phyloP scores from a whole-genome alignment of 2,797 vertebrate species.

The Tarsius wallacei region DNA sequence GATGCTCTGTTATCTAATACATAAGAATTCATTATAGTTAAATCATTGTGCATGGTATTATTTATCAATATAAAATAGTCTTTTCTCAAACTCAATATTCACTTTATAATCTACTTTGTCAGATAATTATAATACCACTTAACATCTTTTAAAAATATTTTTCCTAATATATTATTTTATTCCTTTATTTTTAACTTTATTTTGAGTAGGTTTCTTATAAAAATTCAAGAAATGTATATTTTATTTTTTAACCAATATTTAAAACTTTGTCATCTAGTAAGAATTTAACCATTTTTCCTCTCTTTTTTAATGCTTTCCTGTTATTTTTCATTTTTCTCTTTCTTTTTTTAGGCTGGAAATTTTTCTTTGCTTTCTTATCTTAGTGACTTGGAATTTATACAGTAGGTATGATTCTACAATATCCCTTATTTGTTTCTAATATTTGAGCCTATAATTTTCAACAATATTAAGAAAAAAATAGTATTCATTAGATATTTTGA shows the following conservation, averaged over 20 bases:
- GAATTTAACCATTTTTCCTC: neutral
- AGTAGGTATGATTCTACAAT: neutral
- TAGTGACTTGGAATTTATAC: neutral
- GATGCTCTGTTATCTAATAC: neutral
- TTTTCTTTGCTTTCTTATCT: slow-evolving; percentile 49
- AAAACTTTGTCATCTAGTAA: neutral
- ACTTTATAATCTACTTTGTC: neutral
- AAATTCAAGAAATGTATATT: neutral
- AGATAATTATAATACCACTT: neutral
- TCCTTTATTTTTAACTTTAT: slow-evolving; percentile 4
- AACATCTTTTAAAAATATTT: neutral
- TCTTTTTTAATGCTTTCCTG: slow-evolving; percentile 3
- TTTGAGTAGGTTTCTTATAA: neutral
- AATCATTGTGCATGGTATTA: neutral
- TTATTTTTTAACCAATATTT: slow-evolving; percentile 44
- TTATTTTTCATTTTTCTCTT: neutral
- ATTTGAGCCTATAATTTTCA: slow-evolving; percentile 16
- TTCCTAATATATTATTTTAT: neutral
- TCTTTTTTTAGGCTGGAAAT: neutral
- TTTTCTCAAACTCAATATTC: neutral
- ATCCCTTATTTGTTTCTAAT: neutral
- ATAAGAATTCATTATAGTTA: neutral
- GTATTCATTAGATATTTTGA: neutral
- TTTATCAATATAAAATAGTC: neutral
- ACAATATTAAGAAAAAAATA: slow-evolving; percentile 10